These are phyloP conservation scores for Mimas tiliae DNA, from an alignment of 2,888 invertebrate species.

Conservation along the genomic window DNA sequence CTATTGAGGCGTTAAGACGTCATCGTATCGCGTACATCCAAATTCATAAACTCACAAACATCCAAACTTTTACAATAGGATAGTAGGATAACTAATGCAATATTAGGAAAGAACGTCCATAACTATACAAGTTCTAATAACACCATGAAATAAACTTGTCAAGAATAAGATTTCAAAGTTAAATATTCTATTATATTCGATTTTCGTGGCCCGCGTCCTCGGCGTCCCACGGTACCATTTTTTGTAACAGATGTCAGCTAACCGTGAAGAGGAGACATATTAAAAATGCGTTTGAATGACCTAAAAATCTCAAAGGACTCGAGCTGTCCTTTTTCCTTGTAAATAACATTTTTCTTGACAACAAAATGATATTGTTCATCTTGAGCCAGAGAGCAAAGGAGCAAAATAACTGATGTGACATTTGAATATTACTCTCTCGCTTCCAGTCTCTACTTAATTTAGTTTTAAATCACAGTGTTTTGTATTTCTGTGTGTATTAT, in stretches of 20 bases:
- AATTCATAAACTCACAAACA: too few species aligned
- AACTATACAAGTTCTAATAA: too few species aligned
- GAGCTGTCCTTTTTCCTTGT: slow-evolving; percentile 30
- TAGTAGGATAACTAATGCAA: too few species aligned
- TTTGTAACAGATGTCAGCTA: slow-evolving; percentile 67
- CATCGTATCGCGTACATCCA: too few species aligned
- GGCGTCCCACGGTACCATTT: slow-evolving; percentile 54
- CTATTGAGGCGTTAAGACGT: too few species aligned
- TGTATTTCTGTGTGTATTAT: not conserved
- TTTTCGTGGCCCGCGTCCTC: slow-evolving; percentile 39
- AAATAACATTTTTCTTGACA: slow-evolving; percentile 21
- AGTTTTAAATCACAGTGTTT: slow-evolving; percentile 6
- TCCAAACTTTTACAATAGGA: too few species aligned
- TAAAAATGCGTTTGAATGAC: slow-evolving; percentile 68
- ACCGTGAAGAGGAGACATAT: slow-evolving; percentile 62
- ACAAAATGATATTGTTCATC: slow-evolving; percentile 21
- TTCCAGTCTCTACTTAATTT: not conserved
- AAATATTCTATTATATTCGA: not conserved
- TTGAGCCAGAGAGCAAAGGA: slow-evolving; percentile 15
- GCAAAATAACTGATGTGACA: slow-evolving; percentile 14
- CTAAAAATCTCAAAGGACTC: slow-evolving; percentile 46
- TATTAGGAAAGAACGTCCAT: too few species aligned
- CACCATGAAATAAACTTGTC: not conserved
- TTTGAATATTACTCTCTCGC: slow-evolving; percentile 7
- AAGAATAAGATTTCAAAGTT: not conserved